Base-by-base conservation (phyloP, 2,888 invertebrate genomes). In the Lochmaea crataegi region DNA sequence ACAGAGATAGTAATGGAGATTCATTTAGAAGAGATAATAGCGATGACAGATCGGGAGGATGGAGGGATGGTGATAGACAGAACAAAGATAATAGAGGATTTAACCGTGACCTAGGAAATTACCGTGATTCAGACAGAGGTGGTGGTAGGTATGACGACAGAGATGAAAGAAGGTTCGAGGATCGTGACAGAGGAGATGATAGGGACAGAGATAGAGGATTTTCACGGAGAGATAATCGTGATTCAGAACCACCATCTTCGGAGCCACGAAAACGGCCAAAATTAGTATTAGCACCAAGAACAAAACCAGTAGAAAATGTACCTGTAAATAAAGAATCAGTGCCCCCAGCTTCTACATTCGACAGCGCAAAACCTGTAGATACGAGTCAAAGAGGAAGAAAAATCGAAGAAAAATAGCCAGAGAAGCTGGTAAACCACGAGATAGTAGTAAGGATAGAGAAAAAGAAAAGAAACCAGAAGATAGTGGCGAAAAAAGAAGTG, bases 291-390 rank as follows among this genome's bases (percentile, higher is more conserved):
- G 89, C 93, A 73, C 96, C 96, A 11, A 91, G 97, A 64, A 93
- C 95, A 2, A 91, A 93, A 80, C 95, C 96, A 0, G 87, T 90
- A 45, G 93, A 92, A 71, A 72, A 69, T 42, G 68, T 82, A 45
- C 87, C 82, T 72, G 77, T 67, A 77, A 85, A 68, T 70, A 65
- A 87, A 0, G 89, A 83, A 42, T 87, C 83, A 11, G 89, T 89
- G 66, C 88, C 92, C 2, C 89, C 92, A 0, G 91, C 92, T 63
- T 94, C 93, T 72, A 96, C 98, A 79, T 98, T 98, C 85, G 98
- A 98, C n/a, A 93, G 92, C 42, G 98, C 98, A 18, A 96, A 94
- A 85, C 98, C 98, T 0, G 98, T 98, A 0, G 97, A 98, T 85
- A 98, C 98, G 2, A 92, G 95, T 67, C 94, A 95, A 61, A 91